phyloP scores from a whole-genome alignment of 2,888 invertebrate species.

The Synergus itoensis region DNA sequence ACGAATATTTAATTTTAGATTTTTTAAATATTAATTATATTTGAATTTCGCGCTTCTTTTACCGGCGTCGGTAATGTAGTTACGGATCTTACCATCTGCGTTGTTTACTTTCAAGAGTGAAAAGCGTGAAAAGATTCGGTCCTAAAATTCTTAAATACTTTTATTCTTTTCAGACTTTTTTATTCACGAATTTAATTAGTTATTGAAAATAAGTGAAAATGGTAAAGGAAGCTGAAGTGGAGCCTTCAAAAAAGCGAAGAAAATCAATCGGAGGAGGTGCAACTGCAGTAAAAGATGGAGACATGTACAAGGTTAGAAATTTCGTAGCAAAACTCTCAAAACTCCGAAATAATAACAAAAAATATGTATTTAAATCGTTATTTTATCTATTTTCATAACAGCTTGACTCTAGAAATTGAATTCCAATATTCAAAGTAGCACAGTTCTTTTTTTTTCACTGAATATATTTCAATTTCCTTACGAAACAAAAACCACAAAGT shows the following conservation, averaged over 20 bases:
- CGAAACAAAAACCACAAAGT: background rate
- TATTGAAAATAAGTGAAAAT: conserved; percentile 53
- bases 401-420: background rate
- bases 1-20: background rate
- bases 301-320: conserved; percentile 69
- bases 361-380: background rate
- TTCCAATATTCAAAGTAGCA: conserved; percentile 6
- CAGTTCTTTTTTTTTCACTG: background rate
- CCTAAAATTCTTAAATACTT: no score
- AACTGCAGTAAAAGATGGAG: conserved; percentile 65
- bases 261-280: conserved; percentile 60
- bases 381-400: background rate
- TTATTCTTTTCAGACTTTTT: background rate
- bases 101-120: no score
- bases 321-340: conserved; percentile 7
- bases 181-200: background rate
- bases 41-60: background rate
- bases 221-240: conserved; percentile 71
- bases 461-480: no score
- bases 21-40: background rate
- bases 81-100: background rate
- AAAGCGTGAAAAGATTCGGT: no score
- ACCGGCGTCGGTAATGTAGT: background rate
- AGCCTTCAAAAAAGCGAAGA: conserved; percentile 68
- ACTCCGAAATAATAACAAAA: background rate